Base-by-base conservation (phyloP, 2,888 invertebrate genomes). In the Sesia bembeciformis region DNA sequence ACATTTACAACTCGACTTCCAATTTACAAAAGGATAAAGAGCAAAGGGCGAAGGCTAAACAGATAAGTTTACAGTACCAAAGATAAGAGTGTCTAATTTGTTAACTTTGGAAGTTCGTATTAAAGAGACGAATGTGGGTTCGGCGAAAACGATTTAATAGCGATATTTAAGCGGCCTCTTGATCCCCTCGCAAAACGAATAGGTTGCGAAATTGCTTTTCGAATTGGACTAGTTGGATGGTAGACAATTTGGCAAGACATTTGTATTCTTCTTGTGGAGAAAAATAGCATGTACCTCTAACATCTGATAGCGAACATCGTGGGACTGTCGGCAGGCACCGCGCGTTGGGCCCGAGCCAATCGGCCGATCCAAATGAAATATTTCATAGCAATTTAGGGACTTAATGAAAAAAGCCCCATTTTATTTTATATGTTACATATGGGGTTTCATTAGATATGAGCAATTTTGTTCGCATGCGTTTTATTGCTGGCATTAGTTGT, bases 171-270 rank as follows among this genome's bases (percentile, higher is more conserved):
- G 78, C 81, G 78, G 74, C 81, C 83, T 81, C 82, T 84, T 85
- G 84, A 87, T 85, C 81, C 81, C 81, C 77, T 84, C 81, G 81
- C 81, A 80, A 84, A 87, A 87, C 82, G 85, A 86, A 88, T 87
- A 83, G 85, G 84, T 83, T 79, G 74, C 80, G 79, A 87, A 88
- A 88, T 88, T 88, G 87, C 86, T 87, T 86, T 86, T 85, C 78
- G 84, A 87, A 88, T 88, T 85, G 88, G 83, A 84, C 85, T 82
- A 85, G 85, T 87, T 84, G 76, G 80, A 80, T 75, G 81, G 82
- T 77, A 86, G 86, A 88, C 88, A 84, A 86, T 86, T 88, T 87
- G 84, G 87, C 85, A 84, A 85, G 87, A 80, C 85, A 88, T 88
- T 88, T 88, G 87, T 88, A 87, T 88, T 88, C 87, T 88, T 88